Evolutionary conservation across 2,797 vertebrate genomes (phyloP), one percentile per base, ranked within the genome.

Genomic region (Pangasius sanitwongsei): DNA sequence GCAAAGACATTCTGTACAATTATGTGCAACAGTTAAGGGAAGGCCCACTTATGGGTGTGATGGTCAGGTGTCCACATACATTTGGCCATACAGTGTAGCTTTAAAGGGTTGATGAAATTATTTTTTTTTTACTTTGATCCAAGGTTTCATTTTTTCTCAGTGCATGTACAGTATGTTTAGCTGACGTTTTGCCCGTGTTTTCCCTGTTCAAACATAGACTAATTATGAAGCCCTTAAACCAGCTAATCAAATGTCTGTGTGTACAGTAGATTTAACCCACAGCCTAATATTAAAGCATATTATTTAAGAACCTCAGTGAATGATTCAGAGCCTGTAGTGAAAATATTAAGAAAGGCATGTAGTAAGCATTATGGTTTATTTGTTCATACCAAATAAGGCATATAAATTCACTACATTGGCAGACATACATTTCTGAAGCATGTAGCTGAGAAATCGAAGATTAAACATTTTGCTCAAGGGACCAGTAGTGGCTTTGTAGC

Each of bases 381-480:
- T 9, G 11, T 83, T 83, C 57, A 41, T 63, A 44, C 34, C 57
- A 63, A 44, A 28, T 41, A 83, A 41, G 57, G 37, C 12, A 63
- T 44, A 83, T 63, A 28, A 83, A 83, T 83, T 61, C 31, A 34
- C 28, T n/a, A 44, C 23, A 23, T 16, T 20, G 7, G 6, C 34
- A 41, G 81, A 41, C 59, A 82, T 23, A 61, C 4, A 61, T 83
- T 63, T 63, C 81, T 83, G 81, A 83, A 61, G 57, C 81, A 44
- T 63, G 81, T 63, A 61, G 34, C 81, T 63, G 37, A 41, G 81
- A 83, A 83, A 63, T 63, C 44, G 37, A 83, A 63, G 81, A 83
- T 83, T 83, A 83, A 28, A 23, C 80, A 63, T 85, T 85, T 85
- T 69, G 37, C 63, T 50, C 25, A 70, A 34, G 63, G 53, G 44